These are phyloP conservation scores for Taenioides sp. DNA, from an alignment of 2,797 vertebrate genomes.

Conservation along the genomic window DNA sequence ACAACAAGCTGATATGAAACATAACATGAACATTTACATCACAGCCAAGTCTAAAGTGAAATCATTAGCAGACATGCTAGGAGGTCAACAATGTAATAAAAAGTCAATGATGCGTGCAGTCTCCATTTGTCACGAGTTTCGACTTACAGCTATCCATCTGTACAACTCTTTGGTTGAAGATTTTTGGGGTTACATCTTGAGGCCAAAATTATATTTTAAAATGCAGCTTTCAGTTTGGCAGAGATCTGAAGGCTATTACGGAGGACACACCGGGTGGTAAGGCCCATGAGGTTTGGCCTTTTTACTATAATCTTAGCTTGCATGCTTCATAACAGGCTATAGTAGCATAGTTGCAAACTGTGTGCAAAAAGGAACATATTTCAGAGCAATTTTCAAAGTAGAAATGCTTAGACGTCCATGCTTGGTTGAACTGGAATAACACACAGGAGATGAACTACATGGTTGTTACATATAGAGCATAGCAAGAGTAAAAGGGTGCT, in stretches of 20 bases:
- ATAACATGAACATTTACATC: constrained; percentile 3
- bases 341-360: constrained; percentile 38
- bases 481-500: constrained; percentile 36
- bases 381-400: constrained; percentile 24
- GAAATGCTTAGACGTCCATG: constrained; percentile 39
- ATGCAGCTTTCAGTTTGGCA: constrained; percentile 56
- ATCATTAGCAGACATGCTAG: background rate
- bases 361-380: constrained; percentile 41
- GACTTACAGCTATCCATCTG: constrained; percentile 23
- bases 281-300: constrained; percentile 44
- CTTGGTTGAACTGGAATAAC: constrained; percentile 46
- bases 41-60: constrained; percentile 6
- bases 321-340: constrained; percentile 22
- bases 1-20: constrained; percentile 7
- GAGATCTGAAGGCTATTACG: constrained; percentile 35
- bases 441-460: constrained; percentile 46
- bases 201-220: constrained; percentile 57
- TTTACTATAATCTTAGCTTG: constrained; percentile 33
- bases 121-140: constrained; percentile 22
- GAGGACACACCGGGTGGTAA: constrained; percentile 59
- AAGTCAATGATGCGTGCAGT: constrained; percentile 7
- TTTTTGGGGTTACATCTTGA: constrained; percentile 53
- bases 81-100: constrained; percentile 10
- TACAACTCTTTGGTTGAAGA: constrained; percentile 36
- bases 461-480: constrained; percentile 22